A percentile compares a stretch with the other conserved stretches of the same genome.
phyloP scores from a whole-genome alignment of 2,888 invertebrate species.

The Melieria picta region DNA sequence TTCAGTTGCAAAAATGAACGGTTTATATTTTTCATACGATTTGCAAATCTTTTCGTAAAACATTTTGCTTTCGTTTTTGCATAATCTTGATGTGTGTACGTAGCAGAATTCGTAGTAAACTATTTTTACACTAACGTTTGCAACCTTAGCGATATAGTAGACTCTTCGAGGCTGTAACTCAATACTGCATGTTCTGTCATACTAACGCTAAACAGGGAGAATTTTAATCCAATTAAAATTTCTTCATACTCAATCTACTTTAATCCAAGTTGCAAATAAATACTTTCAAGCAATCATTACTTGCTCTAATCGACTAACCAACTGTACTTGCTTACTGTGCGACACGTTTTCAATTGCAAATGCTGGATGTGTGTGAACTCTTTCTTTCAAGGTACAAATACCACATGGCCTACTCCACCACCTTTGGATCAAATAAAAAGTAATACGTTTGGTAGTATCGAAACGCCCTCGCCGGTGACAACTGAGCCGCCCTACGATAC shows the following conservation, averaged over 20 bases:
- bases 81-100: no score
- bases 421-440: constrained; percentile 62
- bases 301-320: constrained; percentile 5
- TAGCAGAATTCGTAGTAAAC: no score
- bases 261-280: constrained; percentile 6
- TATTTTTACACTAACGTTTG: no score
- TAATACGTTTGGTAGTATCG: constrained; percentile 64
- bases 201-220: neutral
- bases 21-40: no score
- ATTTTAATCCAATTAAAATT: constrained; percentile 7
- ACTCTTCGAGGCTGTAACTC: neutral
- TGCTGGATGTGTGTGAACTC: no score
- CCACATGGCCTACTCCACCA: constrained; percentile 62
- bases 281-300: constrained; percentile 31
- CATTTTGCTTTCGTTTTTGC: no score
- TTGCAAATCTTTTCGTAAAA: no score
- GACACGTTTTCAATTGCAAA: no score
- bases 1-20: no score
- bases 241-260: neutral
- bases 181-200: constrained; percentile 20
- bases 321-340: neutral
- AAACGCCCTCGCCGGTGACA: constrained; percentile 64
- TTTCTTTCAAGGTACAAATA: constrained; percentile 56
- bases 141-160: no score
- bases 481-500: constrained; percentile 61